Percentiles rank a stretch among this genome's conserved stretches.
Conservation (phyloP, 1,140 invertebrate genomes). For the Megathymus violae region DNA sequence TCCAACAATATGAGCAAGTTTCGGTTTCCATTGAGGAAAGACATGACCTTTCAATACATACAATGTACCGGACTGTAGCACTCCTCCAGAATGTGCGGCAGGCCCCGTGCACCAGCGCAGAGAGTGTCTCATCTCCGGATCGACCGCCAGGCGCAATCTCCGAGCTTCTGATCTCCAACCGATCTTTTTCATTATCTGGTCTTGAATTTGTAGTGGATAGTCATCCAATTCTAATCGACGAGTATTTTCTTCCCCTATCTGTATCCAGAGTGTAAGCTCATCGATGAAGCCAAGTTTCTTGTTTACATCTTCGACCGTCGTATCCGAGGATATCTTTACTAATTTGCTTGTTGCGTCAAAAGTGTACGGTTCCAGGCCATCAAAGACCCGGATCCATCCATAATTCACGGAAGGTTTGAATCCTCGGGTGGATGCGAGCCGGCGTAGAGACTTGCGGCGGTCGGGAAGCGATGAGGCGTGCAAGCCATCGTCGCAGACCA, state of each 20-base stretch:
- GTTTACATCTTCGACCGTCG: slow-evolving; percentile 85
- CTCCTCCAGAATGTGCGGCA: slow-evolving; percentile 72
- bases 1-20: slow-evolving; percentile 85
- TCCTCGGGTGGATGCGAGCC: slow-evolving; percentile 85
- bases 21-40: slow-evolving; percentile 87
- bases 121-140: slow-evolving; percentile 86
- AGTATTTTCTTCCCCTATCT: slow-evolving; percentile 85
- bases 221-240: slow-evolving; percentile 84
- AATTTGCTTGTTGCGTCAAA: slow-evolving; percentile 79
- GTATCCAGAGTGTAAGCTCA: slow-evolving; percentile 86
- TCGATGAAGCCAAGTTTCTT: slow-evolving; percentile 85
- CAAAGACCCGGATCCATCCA: slow-evolving; percentile 86
- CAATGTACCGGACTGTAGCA: slow-evolving; percentile 85
- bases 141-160: slow-evolving; percentile 85
- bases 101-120: slow-evolving; percentile 86
- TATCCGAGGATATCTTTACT: slow-evolving; percentile 85
- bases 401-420: slow-evolving; percentile 67
- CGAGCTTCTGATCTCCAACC: slow-evolving; percentile 85
- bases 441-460: slow-evolving; percentile 76
- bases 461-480: slow-evolving; percentile 67
- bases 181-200: slow-evolving; percentile 85
- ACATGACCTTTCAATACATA: slow-evolving; percentile 87
- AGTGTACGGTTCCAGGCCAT: slow-evolving; percentile 83
- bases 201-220: slow-evolving; percentile 85
- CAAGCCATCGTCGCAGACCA: slow-evolving; percentile 72